Conservation (phyloP, 2,113 vertebrate genomes). For the Thryonomys swinderianus region DNA sequence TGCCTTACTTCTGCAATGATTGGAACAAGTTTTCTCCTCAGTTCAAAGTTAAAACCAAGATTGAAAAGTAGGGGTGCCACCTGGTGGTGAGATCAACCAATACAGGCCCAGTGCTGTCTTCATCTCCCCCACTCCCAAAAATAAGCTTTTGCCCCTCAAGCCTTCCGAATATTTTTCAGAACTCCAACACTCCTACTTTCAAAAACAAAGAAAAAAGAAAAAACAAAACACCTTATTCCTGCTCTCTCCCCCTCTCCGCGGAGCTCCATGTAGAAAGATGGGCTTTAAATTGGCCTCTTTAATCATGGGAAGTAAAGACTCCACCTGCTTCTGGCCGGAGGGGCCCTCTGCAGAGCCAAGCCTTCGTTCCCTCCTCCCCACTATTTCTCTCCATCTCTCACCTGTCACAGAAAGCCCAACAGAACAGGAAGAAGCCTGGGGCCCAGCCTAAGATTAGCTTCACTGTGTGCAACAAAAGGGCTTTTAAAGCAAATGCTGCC, state of each 20-base stretch:
- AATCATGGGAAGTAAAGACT: slow-evolving; percentile 22
- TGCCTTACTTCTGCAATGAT: background rate
- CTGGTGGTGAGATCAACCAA: slow-evolving; percentile 59
- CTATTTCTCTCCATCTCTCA: slow-evolving; percentile 52
- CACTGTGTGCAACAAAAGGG: slow-evolving; percentile 20
- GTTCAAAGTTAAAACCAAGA: background rate
- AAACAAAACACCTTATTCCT: background rate
- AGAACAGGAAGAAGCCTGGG: slow-evolving; percentile 37
- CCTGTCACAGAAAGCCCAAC: slow-evolving; percentile 55
- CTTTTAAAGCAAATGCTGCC: slow-evolving; percentile 68
- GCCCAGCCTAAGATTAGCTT: slow-evolving; percentile 53
- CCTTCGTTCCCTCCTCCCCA: background rate
- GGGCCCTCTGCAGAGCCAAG: background rate
- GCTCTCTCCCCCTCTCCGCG: slow-evolving; percentile 15
- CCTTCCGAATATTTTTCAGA: background rate
- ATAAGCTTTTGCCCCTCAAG: background rate
- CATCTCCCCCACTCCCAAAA: background rate
- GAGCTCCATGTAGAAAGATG: background rate
- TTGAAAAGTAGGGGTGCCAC: slow-evolving; percentile 60
- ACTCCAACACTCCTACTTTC: background rate
- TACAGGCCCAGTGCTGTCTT: background rate
- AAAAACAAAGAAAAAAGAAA: slow-evolving; percentile 38
- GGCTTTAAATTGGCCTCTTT: slow-evolving; percentile 12
- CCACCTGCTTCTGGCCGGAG: slow-evolving; percentile 5
- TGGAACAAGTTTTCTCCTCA: background rate